phyloP scores from a whole-genome alignment of 2,113 vertebrate species.

The Plectropomus leopardus region DNA sequence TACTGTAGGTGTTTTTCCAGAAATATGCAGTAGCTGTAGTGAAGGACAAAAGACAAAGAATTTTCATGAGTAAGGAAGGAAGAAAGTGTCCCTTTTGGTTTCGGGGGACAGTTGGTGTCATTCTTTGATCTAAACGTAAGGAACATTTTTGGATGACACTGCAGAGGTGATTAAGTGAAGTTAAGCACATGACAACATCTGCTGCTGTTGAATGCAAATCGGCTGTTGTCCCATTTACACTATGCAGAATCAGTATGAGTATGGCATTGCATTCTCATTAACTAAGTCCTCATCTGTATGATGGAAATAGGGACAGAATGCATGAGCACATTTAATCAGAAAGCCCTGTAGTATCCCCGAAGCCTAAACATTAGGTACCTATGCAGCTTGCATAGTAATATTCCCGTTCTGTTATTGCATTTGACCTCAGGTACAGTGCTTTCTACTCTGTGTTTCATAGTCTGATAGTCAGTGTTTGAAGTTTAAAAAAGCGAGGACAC shows the following conservation, averaged over 20 bases:
- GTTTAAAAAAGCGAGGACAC: constrained; percentile 35
- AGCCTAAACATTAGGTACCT: constrained; percentile 72
- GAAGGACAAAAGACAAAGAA: constrained; percentile 42
- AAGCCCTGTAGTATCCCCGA: constrained; percentile 52
- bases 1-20: constrained; percentile 40
- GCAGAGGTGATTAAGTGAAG: constrained; percentile 52
- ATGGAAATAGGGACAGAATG: constrained; percentile 53
- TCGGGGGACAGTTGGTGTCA: background rate
- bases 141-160: constrained; percentile 32
- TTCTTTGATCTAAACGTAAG: constrained; percentile 33
- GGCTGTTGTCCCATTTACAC: constrained; percentile 32
- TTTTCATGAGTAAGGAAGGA: constrained; percentile 3
- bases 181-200: constrained; percentile 55
- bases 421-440: constrained; percentile 71
- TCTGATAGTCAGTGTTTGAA: constrained; percentile 59
- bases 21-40: constrained; percentile 24
- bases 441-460: constrained; percentile 40
- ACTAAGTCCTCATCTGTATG: constrained; percentile 51
- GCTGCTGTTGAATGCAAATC: constrained; percentile 50
- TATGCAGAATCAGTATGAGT: constrained; percentile 32
- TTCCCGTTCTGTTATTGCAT: constrained; percentile 64
- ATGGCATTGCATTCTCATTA: constrained; percentile 57
- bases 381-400: constrained; percentile 66
- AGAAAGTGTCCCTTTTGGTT: constrained; percentile 9
- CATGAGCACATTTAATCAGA: constrained; percentile 69